A percentile compares a stretch with the other conserved stretches of the same genome.
These are phyloP conservation scores for Oncopodura yosiiana DNA, from an alignment of 1,140 invertebrate genomes.

Conservation along the genomic window DNA sequence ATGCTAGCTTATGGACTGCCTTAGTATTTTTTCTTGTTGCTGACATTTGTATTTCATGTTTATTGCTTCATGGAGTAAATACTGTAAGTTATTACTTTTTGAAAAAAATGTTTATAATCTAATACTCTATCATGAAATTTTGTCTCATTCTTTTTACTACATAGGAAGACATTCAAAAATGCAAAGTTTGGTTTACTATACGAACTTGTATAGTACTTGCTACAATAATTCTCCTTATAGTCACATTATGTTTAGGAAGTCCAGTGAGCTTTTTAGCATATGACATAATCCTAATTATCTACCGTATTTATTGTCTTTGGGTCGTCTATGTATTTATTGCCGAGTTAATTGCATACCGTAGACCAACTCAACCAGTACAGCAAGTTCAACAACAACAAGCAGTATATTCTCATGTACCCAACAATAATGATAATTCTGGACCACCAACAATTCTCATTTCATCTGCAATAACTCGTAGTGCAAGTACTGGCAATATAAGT, in stretches of 20 bases:
- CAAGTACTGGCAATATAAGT: background rate
- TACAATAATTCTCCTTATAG: slow-evolving; percentile 4
- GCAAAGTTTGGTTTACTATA: slow-evolving; percentile 17
- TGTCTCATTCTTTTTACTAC: background rate
- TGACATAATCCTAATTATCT: slow-evolving; percentile 8
- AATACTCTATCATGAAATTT: background rate
- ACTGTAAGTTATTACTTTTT: background rate
- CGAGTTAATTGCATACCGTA: slow-evolving; percentile 1
- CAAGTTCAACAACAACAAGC: background rate
- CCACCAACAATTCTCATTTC: background rate
- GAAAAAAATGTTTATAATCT: background rate
- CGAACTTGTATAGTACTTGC: background rate
- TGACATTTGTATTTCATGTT: slow-evolving; percentile 12
- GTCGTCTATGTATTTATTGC: slow-evolving; percentile 14
- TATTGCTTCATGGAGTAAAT: slow-evolving; percentile 7
- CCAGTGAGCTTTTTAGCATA: slow-evolving; percentile 1
- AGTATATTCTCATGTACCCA: no score
- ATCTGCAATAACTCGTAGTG: background rate
- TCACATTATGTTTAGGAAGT: slow-evolving; percentile 5
- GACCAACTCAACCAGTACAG: slow-evolving; percentile 5
- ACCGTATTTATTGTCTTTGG: slow-evolving; percentile 8
- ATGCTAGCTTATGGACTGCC: slow-evolving; percentile 15
- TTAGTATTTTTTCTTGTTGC: slow-evolving; percentile 14
- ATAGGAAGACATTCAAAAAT: slow-evolving; percentile 8
- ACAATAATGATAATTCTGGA: background rate